Evolutionary conservation across 2,797 vertebrate species (phyloP), one percentile per base, ranked within the genome.

Genomic region (Eulemur rubriventer): DNA sequence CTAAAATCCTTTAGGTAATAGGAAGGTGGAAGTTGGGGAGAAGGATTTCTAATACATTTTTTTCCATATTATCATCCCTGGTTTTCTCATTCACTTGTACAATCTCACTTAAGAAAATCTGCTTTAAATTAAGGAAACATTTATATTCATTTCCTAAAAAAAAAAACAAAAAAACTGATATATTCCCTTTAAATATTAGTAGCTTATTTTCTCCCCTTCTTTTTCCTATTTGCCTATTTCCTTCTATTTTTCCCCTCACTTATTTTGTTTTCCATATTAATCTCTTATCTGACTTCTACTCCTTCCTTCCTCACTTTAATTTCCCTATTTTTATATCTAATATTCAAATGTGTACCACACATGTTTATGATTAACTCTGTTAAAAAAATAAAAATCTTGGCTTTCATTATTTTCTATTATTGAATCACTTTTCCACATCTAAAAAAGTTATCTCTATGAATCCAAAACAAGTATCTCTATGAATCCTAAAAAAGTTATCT

Each of bases 271-370:
- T 55, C 70, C 30, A n/a, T 33, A 72, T 57, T 87, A 80, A 61
- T 80, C 83, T 81, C 78, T 79, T 89, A 93, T 46, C 63, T 84
- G 85, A 93, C n/a, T 89, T 84, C 43, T 43, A 83, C 22, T 69
- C 78, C 35, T 46, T 46, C 63, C 41, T 43, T 89, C 43, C 46
- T 84, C 55, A 84, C 22, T 84, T 70, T 70, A 78, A 69, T 83
- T 70, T 89, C 16, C n/a, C 61, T 55, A 89, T 93, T 93, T 92
- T 89, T 92, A 46, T 20, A 76, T 59, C 41, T 82, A 88, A n/a
- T 59, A 50, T 59, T 92, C 48, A 67, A 81, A 92, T 82, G 38
- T 81, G 30, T 59, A 95, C 0, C 13, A 41, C 20, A 48, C 11
- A 55, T 7, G 4, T 46, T 89, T 63, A 75, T 76, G 30, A 84